Evolutionary conservation across 2,797 vertebrate genomes (phyloP), one percentile per base, ranked within the genome.

Genomic region (Thripadectes ignobilis): DNA sequence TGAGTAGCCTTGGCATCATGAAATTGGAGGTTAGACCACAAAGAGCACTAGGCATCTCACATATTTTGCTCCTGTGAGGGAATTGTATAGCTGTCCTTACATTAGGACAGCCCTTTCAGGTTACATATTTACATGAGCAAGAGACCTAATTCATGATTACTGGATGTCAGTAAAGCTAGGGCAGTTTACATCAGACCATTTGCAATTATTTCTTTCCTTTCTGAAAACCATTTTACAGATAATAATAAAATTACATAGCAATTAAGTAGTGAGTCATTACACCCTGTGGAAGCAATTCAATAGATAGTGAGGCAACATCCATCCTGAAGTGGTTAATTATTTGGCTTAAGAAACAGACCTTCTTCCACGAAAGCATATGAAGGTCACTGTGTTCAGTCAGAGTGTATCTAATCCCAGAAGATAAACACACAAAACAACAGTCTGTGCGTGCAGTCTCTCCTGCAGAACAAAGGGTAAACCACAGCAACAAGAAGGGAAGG

Each of bases 191-290:
- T 89, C 73, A 92, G 82, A 80, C 36, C 2, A 0, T 93, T 85
- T 79, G 49, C 59, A 92, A 88, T 78, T 84, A 74, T 87, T 89
- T 77, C 72, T 95, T 96, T 90, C 74, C 77, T 90, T 95, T 93
- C 63, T 71, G 83, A 95, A 96, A 92, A 92, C 43, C 18, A 74
- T 86, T 87, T 93, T 89, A 78, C 27, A 77, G 79, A 81, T 86
- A 88, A 95, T 92, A 95, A 92, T 91, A 86, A 92, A 91, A 96
- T 95, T 86, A 80, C 46, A 81, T 45, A 89, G 77, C 61, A 87
- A 93, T 93, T 95, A 95, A 85, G 20, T 5, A 91, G 52, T 87
- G 88, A 95, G 74, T 88, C 79, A 94, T 94, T 93, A 79, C 48
- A 90, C 62, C 21, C 80, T 29, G 49, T 92, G 74, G 52, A 91